Base-by-base conservation (phyloP, 2,888 invertebrate species). In the Hipparchia semele region DNA sequence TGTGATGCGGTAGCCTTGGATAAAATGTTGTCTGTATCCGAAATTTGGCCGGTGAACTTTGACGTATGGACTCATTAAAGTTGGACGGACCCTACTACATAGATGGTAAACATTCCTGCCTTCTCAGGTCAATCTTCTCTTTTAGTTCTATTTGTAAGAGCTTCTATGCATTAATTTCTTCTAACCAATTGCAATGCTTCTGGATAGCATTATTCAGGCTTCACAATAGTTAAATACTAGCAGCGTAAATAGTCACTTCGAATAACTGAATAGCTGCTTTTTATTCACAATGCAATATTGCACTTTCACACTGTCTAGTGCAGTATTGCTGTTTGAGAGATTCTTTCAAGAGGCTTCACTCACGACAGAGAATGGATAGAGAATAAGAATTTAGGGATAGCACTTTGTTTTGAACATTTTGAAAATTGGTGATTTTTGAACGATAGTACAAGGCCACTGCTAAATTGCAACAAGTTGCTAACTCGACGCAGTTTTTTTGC, bases 221-320 rank as follows among this genome's bases (percentile, higher is more conserved):
- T 6, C 13, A 56, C 58, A 58, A 67, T 67, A 12, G 67, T 13
- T 58, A 12, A n/a, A n/a, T 39, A 39, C 54, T 51, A 58, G 67
- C 67, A 58, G 45, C 5, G 67, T 56, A 58, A 67, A 67, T 67
- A 67, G 67, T 67, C 66, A 56, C 66, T 67, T 64, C 13, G 66
- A 45, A 39, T 56, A n/a, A 56, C 39, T 39, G 66, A 67, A 67
- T 56, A 46, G 56, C 4, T 46, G n/a, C 56, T 67, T 67, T 67
- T 67, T 67, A 56, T 67, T 67, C 54, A 3, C 46, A 67, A 56
- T 67, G 58, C 67, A 67, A 67, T 67, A 58, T 67, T 58, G 67
- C 39, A 67, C 33, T 33, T 62, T n/a, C 23, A 23, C 23, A 23
- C 6, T 61, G 60, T 13, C 39, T 46, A 46, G 46, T 62, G 3